phyloP scores from a whole-genome alignment of 2,888 invertebrate species.

The Pegoplata infirma region DNA sequence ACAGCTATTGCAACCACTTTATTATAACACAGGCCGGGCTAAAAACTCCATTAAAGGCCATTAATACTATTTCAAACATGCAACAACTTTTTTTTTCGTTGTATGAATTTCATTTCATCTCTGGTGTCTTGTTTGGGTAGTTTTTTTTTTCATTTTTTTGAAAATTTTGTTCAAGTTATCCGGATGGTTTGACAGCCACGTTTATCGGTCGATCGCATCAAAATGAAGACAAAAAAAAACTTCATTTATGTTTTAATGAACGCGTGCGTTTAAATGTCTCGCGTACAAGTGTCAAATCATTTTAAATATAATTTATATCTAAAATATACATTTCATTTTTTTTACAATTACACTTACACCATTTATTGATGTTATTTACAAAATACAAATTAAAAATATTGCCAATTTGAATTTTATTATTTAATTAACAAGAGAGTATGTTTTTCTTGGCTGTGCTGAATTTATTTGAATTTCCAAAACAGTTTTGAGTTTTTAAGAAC shows the following conservation, averaged over 20 bases:
- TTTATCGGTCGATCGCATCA: constrained; percentile 54
- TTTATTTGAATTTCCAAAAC: no score
- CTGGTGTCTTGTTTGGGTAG: constrained; percentile 32
- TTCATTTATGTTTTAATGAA: constrained; percentile 25
- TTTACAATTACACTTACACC: background rate
- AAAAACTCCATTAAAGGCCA: constrained; percentile 37
- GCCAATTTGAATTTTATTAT: no score
- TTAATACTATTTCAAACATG: constrained; percentile 33
- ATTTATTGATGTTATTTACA: no score
- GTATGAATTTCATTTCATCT: no score
- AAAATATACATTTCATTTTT: constrained; percentile 13
- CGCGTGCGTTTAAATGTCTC: constrained; percentile 41
- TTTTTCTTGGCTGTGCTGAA: no score
- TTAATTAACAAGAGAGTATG: no score
- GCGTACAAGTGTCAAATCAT: constrained; percentile 54
- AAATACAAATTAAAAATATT: no score
- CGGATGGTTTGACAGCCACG: constrained; percentile 35
- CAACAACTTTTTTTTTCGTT: background rate
- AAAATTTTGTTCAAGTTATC: constrained; percentile 1
- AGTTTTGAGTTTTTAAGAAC: no score
- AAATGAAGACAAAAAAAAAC: constrained; percentile 15
- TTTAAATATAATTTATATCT: constrained; percentile 49
- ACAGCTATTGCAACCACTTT: background rate
- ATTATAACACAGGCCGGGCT: constrained; percentile 7
- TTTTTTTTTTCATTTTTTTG: constrained; percentile 3